A percentile compares a stretch with the other conserved stretches of the same genome.
phyloP scores from a whole-genome alignment of 2,113 vertebrate species.

The Panurus biarmicus region DNA sequence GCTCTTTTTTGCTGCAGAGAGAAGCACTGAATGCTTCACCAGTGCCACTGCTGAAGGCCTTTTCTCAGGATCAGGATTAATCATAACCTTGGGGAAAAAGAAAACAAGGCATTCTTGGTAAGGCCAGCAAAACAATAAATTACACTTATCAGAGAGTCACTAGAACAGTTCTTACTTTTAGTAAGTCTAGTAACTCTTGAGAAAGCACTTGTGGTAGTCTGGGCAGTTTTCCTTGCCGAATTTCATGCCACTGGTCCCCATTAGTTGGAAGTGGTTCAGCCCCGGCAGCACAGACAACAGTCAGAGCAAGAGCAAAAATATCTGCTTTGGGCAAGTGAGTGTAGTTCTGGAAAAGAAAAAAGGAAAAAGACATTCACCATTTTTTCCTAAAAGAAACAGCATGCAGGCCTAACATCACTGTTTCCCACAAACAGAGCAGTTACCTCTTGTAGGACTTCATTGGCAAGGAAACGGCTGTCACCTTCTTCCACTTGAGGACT shows the following conservation, averaged over 20 bases:
- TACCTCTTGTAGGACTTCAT: constrained; percentile 98
- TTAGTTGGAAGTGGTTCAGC: constrained; percentile 89
- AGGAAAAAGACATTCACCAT: neutral
- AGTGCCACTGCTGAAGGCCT: constrained; percentile 87
- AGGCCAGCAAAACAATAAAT: neutral
- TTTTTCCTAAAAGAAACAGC: neutral
- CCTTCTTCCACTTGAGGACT: constrained; percentile 98
- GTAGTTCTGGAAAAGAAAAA: constrained; percentile 78
- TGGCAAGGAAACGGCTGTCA: constrained; percentile 93
- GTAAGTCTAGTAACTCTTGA: constrained; percentile 81
- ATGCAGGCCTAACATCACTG: neutral
- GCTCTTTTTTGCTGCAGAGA: constrained; percentile 88
- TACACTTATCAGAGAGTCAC: neutral
- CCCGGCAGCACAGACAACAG: constrained; percentile 87
- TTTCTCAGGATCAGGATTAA: constrained; percentile 85
- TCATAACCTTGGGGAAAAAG: constrained; percentile 80
- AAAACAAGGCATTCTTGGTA: neutral
- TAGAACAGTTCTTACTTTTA: constrained; percentile 78
- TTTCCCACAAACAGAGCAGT: neutral
- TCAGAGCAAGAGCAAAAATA: constrained; percentile 93
- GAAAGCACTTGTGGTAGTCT: constrained; percentile 89
- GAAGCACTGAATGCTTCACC: constrained; percentile 86
- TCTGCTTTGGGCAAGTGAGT: constrained; percentile 88
- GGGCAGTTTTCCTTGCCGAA: constrained; percentile 87
- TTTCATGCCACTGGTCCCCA: constrained; percentile 95